phyloP scores from a whole-genome alignment of 2,797 vertebrate species.

The Bothrops alternatus region DNA sequence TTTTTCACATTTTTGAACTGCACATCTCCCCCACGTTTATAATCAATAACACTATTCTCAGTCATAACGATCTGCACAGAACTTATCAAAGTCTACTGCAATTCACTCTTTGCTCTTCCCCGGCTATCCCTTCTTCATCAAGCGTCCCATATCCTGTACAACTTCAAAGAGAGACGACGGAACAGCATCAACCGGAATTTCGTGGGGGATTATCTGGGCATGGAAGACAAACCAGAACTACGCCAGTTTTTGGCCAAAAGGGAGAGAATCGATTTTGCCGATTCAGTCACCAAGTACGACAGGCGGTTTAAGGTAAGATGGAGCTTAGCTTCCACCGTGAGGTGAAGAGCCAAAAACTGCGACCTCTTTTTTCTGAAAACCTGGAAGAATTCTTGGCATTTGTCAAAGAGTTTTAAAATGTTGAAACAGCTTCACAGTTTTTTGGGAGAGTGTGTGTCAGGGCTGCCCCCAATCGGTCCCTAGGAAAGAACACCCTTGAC shows the following conservation, averaged over 20 bases:
- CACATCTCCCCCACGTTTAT: neutral
- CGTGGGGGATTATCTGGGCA: slow-evolving; percentile 93
- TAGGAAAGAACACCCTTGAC: too few relatives aligned
- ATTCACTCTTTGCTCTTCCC: too few relatives aligned
- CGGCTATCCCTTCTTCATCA: neutral
- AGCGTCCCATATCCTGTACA: slow-evolving; percentile 95
- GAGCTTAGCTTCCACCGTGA: neutral
- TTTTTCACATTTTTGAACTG: neutral
- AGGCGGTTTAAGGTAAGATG: slow-evolving; percentile 90
- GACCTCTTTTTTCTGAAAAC: neutral
- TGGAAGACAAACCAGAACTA: slow-evolving; percentile 91
- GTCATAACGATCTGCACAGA: neutral
- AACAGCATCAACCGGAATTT: slow-evolving; percentile 99
- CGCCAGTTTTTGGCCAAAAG: slow-evolving; percentile 90
- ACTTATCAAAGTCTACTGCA: neutral
- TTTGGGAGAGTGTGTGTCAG: too few relatives aligned
- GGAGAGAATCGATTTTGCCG: slow-evolving; percentile 89
- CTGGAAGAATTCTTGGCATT: neutral
- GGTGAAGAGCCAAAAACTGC: neutral
- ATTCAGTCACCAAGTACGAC: slow-evolving; percentile 92
- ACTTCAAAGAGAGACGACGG: slow-evolving; percentile 88
- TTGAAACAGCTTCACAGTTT: neutral
- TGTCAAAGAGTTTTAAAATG: neutral
- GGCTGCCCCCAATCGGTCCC: too few relatives aligned
- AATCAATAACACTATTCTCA: neutral